Conservation (phyloP, 2,113 vertebrate genomes). For the Physeter macrocephalus region DNA sequence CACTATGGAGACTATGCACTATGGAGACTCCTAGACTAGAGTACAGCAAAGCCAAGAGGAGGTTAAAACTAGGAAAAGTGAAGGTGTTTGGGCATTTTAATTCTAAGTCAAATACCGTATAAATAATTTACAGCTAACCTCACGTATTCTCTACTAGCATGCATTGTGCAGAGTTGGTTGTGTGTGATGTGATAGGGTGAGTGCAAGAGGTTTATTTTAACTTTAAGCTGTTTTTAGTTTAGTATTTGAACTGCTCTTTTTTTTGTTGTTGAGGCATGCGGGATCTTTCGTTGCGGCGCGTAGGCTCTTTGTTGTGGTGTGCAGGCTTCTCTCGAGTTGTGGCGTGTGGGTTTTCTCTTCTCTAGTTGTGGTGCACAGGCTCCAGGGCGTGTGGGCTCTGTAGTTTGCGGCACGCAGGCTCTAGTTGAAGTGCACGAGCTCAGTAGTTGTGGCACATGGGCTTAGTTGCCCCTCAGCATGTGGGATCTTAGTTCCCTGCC, state of each 20-base stretch:
- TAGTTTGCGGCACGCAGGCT: no score
- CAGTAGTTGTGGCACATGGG: no score
- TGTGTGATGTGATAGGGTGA: background rate
- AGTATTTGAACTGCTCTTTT: background rate
- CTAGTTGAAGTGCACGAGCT: no score
- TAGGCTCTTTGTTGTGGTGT: no score
- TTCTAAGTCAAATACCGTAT: background rate
- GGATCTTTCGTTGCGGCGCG: no score
- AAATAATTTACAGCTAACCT: background rate
- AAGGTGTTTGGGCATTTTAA: background rate
- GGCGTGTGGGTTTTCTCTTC: no score
- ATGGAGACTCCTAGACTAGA: background rate
- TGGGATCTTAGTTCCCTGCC: no score
- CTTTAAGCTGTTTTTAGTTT: constrained; percentile 6
- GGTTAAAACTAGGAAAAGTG: background rate
- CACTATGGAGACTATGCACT: background rate
- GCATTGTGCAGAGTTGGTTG: background rate
- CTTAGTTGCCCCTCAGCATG: no score
- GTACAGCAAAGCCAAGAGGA: background rate
- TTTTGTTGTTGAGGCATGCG: no score
- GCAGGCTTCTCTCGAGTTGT: no score
- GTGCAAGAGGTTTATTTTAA: background rate
- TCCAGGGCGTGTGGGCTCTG: no score
- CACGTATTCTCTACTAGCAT: background rate
- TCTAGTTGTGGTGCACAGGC: no score